Evolutionary conservation across 2,888 invertebrate genomes (phyloP), one percentile per base, ranked within the genome.

Genomic region (Morpho helenor): DNA sequence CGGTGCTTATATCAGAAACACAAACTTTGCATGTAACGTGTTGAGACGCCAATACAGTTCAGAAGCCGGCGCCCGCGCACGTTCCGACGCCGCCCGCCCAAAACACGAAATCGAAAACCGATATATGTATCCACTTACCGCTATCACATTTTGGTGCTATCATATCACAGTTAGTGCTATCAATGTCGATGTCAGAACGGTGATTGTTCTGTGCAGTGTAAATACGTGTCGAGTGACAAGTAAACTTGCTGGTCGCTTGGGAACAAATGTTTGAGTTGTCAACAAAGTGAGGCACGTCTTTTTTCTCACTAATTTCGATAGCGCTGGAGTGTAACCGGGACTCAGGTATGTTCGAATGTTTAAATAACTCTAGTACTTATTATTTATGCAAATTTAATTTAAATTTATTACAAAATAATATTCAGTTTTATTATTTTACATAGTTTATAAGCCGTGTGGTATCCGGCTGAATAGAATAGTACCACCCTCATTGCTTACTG

Each of bases 71-170:
- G 86, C 78, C 76, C 76, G 82, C 88, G 87, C 89, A 88, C 88
- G 87, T 74, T 72, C 84, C 74, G 70, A 62, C 71, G 76, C 87
- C 89, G 87, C 88, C 89, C 89, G 88, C 88, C 89, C 84, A 73
- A 80, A 67, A 67, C 64, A 64, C 62, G 58, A 60, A 60, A 52
- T 52, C 63, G 55, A 55, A 50, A 54, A 59, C 45, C 48, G 51
- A 49, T 40, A 51, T n/a, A 46, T 7, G 23, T 47, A 23, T 39
- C 49, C 42, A 23, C 39, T 9, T 44, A 39, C 22, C 52, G 52
- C n/a, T 10, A 22, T 52, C 47, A 7, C 41, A 54, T 54, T 54
- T 48, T 48, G 40, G 54, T 54, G 54, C 48, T 54, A 54, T 48
- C 54, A 44, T 49, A 10, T 43, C 48, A 49, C 49, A 8, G 49